These are phyloP conservation scores for Garra rufa DNA, from an alignment of 2,113 vertebrate genomes.

Conservation along the genomic window DNA sequence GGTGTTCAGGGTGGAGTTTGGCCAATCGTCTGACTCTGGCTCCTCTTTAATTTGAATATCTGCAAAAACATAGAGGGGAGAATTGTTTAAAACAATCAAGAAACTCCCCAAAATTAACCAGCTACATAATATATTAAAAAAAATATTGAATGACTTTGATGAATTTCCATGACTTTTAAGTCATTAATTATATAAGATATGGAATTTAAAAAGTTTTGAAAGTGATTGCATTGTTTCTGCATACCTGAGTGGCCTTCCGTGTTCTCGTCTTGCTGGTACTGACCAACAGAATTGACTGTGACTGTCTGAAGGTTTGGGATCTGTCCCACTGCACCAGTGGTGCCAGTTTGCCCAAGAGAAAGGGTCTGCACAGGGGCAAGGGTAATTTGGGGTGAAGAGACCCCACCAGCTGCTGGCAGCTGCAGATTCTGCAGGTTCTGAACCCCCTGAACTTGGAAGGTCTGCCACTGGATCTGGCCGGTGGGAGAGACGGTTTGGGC, in stretches of 20 bases:
- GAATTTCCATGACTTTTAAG: not conserved
- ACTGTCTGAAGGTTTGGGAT: constrained; percentile 98
- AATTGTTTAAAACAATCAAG: not conserved
- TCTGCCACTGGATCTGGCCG: constrained; percentile 99
- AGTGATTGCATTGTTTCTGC: too few relatives aligned
- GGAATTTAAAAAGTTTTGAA: not conserved
- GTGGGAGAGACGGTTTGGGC: constrained; percentile 96
- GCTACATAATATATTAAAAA: too few relatives aligned
- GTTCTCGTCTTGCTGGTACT: constrained; percentile 89
- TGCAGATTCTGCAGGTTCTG: constrained; percentile 98
- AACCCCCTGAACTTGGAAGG: constrained; percentile 98
- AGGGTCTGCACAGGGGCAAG: constrained; percentile 95
- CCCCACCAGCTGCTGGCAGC: constrained; percentile 75
- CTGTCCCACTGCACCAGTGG: constrained; percentile 85
- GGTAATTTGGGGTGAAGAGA: constrained; percentile 89
- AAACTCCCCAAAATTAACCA: too few relatives aligned
- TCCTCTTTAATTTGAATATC: constrained; percentile 98
- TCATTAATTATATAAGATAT: not conserved
- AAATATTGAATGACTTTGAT: too few relatives aligned
- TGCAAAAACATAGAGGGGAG: constrained; percentile 59
- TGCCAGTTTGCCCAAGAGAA: constrained; percentile 90
- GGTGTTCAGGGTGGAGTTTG: constrained; percentile 94
- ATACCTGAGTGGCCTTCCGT: constrained; percentile 78
- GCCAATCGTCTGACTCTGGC: constrained; percentile 97
- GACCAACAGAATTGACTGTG: constrained; percentile 93